Percentiles rank a stretch among this genome's conserved stretches.
Conservation (phyloP, 2,888 invertebrate genomes). For the Campoplex nolae region DNA sequence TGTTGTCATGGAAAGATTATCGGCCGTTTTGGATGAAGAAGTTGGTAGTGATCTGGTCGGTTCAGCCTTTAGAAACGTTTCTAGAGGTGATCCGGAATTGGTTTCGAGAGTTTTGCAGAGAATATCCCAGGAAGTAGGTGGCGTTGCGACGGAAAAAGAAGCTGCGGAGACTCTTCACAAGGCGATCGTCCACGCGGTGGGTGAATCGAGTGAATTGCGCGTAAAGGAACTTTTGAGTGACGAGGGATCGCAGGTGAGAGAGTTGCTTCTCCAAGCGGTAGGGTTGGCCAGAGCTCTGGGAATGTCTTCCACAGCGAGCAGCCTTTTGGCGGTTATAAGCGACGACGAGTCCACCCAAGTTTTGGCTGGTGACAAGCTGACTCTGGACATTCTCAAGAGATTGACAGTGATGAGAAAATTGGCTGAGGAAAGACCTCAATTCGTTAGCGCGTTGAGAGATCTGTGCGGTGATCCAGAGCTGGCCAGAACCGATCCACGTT, state of each 20-base stretch:
- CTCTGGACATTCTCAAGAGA: constrained; percentile 89
- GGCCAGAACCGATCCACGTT: constrained; percentile 89
- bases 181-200: constrained; percentile 88
- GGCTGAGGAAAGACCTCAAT: constrained; percentile 88
- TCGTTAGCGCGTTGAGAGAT: constrained; percentile 87
- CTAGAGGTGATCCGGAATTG: constrained; percentile 87
- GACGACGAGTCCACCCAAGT: constrained; percentile 87
- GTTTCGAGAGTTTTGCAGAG: constrained; percentile 87
- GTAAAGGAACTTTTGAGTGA: constrained; percentile 86
- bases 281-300: constrained; percentile 90
- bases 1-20: constrained; percentile 88
- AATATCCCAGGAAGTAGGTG: constrained; percentile 87
- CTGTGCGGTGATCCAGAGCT: constrained; percentile 89
- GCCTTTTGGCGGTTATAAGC: constrained; percentile 86
- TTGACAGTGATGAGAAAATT: constrained; percentile 90
- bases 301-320: constrained; percentile 87
- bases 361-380: constrained; percentile 87
- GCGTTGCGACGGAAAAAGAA: constrained; percentile 88
- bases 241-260: constrained; percentile 83
- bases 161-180: constrained; percentile 89
- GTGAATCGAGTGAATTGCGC: constrained; percentile 87
- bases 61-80: constrained; percentile 89
- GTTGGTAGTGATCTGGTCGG: constrained; percentile 86
- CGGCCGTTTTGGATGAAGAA: constrained; percentile 87
- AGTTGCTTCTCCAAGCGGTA: constrained; percentile 88